Base-by-base conservation (phyloP, 2,113 vertebrate genomes). In the Tenebrosternarchus preto region DNA sequence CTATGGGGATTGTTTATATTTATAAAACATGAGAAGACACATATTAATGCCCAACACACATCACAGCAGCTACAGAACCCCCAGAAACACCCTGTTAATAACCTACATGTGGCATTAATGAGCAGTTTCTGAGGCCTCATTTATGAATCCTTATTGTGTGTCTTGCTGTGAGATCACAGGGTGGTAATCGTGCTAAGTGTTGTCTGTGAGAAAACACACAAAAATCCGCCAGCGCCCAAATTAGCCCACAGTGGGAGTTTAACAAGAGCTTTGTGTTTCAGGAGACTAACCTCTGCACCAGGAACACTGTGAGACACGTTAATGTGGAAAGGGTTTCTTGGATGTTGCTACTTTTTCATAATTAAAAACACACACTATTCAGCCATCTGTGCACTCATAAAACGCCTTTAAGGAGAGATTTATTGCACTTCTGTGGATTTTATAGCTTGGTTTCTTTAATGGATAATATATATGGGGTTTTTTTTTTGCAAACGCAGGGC, bases 371-470 rank as follows among this genome's bases (percentile, higher is more conserved):
- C 80, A 70, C 71, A 89, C 72, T 88, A 76, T 88, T 88, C 87
- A 67, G 36, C 88, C 92, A 91, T 91, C 89, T 92, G 89, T 83
- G 84, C 88, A 43, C 63, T 84, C 73, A 82, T 89, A 82, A 91
- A 91, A 86, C 77, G 75, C 66, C 61, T 67, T 73, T 61, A 63
- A 82, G 70, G 82, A 84, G 77, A 84, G 83, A 86, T 85, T 87
- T 81, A 85, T 79, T 80, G 77, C 78, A 71, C 76, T 85, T 87
- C 39, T 69, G 20, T 60, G 76, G 63, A 20, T 27, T 87, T 85
- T 86, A 86, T 71, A 29, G 66, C 84, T 71, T 78, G 46, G 77
- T 68, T 79, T 82, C 56, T 74, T 73, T 84, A 81, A 86, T 83
- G 60, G 59, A 74, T 63, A 70, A 59, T 74, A 43, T 64, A 69